A percentile compares a stretch with the other conserved stretches of the same genome.
phyloP scores from a whole-genome alignment of 2,888 invertebrate genomes.

The Zootermopsis nevadensis region DNA sequence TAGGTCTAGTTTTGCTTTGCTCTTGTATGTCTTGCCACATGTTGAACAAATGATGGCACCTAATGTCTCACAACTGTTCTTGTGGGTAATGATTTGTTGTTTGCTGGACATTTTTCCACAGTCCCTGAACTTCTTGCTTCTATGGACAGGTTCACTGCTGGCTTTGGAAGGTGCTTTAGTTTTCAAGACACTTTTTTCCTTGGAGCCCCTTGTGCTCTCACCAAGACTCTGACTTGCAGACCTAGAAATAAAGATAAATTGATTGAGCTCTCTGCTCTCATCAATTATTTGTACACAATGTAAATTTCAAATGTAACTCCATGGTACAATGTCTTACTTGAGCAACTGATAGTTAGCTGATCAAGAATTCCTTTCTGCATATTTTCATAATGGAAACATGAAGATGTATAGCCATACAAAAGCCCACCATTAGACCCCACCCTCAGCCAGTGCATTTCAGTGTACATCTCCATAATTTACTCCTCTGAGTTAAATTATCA shows the following conservation, averaged over 20 bases:
- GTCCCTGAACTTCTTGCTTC: not conserved
- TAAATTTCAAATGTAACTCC: too few relatives aligned
- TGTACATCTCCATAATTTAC: too few relatives aligned
- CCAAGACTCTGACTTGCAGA: not conserved
- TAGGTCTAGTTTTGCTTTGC: not conserved
- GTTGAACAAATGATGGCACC: not conserved
- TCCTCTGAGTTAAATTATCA: too few relatives aligned
- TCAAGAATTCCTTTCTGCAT: not conserved
- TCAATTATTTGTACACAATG: too few relatives aligned
- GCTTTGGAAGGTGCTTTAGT: not conserved
- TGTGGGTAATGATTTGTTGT: not conserved
- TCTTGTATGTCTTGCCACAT: constrained; percentile 29
- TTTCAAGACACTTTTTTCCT: constrained; percentile 2
- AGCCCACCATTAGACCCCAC: too few relatives aligned
- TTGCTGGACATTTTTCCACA: constrained; percentile 23
- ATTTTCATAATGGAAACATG: too few relatives aligned
- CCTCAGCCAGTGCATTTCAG: too few relatives aligned
- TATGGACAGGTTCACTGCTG: not conserved
- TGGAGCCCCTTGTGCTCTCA: not conserved
- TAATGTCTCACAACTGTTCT: not conserved
- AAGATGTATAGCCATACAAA: too few relatives aligned
- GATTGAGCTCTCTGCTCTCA: not conserved
- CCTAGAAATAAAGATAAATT: not conserved
- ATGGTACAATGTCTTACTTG: too few relatives aligned
- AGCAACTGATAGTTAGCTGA: too few relatives aligned